A percentile compares a stretch with the other conserved stretches of the same genome.
Conservation (phyloP, 2,888 invertebrate species). For the Sialis lutaria region DNA sequence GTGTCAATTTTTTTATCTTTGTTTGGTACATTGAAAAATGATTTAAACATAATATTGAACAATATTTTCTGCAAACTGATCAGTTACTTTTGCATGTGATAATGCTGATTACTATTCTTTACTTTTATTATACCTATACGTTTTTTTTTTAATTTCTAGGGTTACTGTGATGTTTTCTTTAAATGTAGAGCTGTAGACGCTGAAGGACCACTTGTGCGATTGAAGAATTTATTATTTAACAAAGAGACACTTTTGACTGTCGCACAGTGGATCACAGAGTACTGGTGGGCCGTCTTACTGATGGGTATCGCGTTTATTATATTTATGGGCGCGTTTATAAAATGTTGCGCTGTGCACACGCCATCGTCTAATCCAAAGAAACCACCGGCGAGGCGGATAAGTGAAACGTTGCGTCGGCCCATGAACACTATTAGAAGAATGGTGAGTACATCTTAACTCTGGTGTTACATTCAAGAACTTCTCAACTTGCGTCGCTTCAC, state of each 20-base stretch:
- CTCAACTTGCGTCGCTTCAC: too few species aligned
- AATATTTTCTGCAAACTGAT: too few species aligned
- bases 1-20: too few species aligned
- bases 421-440: conserved; percentile 83
- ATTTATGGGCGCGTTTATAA: conserved; percentile 95
- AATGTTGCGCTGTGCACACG: conserved; percentile 99
- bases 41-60: too few species aligned
- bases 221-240: conserved; percentile 90
- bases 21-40: too few species aligned
- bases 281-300: conserved; percentile 90
- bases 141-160: conserved; percentile 30
- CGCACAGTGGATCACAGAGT: conserved; percentile 85
- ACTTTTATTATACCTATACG: too few species aligned
- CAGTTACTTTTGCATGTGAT: too few species aligned
- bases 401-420: conserved; percentile 77
- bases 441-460: conserved; percentile 28
- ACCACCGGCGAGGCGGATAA: conserved; percentile 82
- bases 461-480: background rate
- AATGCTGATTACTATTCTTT: too few species aligned
- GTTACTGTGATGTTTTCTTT: conserved; percentile 98
- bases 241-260: conserved; percentile 74
- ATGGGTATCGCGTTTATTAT: conserved; percentile 84
- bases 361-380: conserved; percentile 98
- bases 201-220: conserved; percentile 88
- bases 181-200: conserved; percentile 98